Percentiles rank a stretch among this genome's conserved stretches.
Conservation (phyloP, 2,797 vertebrate genomes). For the Furcifer pardalis region DNA sequence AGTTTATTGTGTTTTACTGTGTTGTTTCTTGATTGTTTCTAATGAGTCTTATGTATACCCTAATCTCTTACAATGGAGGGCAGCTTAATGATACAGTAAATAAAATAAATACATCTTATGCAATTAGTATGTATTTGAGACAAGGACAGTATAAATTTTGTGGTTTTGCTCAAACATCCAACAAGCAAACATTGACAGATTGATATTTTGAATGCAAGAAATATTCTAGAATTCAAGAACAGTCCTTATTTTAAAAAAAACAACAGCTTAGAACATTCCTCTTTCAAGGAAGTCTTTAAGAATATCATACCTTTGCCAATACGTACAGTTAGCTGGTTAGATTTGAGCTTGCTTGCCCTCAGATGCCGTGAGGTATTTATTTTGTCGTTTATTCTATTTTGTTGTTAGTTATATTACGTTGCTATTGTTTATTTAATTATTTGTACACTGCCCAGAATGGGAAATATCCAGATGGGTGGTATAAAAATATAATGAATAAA, state of each 20-base stretch:
- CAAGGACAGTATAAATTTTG: neutral
- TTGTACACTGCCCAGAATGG: too few species aligned
- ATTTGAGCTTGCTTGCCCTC: too few species aligned
- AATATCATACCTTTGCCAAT: too few species aligned
- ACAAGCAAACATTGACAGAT: neutral
- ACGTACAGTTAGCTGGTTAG: too few species aligned
- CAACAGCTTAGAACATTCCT: too few species aligned
- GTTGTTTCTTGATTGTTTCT: neutral
- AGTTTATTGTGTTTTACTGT: neutral
- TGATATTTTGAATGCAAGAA: neutral
- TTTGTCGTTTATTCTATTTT: too few species aligned
- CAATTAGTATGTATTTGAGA: neutral
- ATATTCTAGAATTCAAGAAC: neutral
- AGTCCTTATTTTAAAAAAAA: neutral
- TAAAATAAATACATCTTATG: neutral
- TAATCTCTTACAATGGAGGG: neutral
- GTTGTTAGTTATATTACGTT: too few species aligned
- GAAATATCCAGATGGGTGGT: too few species aligned
- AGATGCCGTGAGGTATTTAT: too few species aligned
- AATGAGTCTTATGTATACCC: neutral
- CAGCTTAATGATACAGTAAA: neutral
- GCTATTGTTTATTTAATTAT: too few species aligned
- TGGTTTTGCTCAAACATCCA: neutral
- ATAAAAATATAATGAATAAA: too few species aligned
- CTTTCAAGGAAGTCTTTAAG: too few species aligned